A percentile compares a stretch with the other conserved stretches of the same genome.
phyloP scores from a whole-genome alignment of 1,140 invertebrate species.

The Melipona quadrifasciata region DNA sequence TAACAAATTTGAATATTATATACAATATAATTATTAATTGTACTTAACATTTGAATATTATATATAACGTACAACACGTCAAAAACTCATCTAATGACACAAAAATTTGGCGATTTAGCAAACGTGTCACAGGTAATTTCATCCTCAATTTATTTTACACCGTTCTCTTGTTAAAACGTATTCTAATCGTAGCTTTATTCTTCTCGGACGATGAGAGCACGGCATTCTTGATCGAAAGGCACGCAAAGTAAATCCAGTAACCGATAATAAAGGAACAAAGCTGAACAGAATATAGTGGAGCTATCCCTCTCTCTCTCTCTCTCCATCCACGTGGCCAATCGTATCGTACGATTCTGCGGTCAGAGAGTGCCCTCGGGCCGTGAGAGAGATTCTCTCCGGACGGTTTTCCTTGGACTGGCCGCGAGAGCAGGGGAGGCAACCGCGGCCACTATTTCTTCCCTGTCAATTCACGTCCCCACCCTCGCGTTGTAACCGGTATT shows the following conservation, averaged over 20 bases:
- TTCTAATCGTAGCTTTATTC: neutral
- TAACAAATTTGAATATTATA: no score
- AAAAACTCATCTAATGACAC: no score
- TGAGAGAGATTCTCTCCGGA: conserved; percentile 53
- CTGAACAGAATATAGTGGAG: neutral
- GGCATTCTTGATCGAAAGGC: neutral
- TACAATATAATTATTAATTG: no score
- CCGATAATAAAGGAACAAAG: neutral
- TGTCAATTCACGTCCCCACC: conserved; percentile 2
- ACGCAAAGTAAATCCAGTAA: neutral
- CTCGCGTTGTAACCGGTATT: conserved; percentile 28
- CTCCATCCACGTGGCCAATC: conserved; percentile 11
- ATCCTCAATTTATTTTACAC: neutral
- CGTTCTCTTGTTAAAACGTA: neutral
- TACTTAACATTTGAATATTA: no score
- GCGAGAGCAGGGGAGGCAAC: conserved; percentile 30
- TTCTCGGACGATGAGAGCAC: neutral
- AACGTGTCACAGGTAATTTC: no score
- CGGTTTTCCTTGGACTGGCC: conserved; percentile 56
- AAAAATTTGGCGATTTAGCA: no score
- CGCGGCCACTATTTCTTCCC: conserved; percentile 29
- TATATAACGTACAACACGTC: no score
- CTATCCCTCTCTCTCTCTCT: neutral
- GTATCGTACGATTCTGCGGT: conserved; percentile 51
- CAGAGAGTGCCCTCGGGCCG: conserved; percentile 54